A percentile compares a stretch with the other conserved stretches of the same genome.
Evolutionary conservation across 2,888 invertebrate species (phyloP).

Genomic region (Macrophya alboannulata): DNA sequence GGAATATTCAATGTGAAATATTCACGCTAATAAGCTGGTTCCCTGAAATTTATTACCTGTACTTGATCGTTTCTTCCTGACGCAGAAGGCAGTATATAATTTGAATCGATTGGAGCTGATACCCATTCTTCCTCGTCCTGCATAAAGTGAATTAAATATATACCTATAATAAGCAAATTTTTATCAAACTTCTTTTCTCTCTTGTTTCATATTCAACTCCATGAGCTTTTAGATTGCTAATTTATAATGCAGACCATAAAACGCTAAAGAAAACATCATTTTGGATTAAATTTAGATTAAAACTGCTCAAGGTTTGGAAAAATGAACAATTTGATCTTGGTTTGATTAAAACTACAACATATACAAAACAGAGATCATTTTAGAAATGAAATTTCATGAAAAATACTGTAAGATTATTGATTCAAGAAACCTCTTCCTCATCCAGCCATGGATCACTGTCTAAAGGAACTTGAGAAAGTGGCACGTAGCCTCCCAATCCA

Average conservation of each 20-base stretch:
- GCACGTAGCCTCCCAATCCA: conserved; percentile 72
- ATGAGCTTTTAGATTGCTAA: background rate
- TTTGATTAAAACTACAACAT: no score
- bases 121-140: conserved; percentile 74
- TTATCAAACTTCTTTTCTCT: background rate
- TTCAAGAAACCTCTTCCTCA: conserved; percentile 68
- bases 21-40: background rate
- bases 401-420: conserved; percentile 34
- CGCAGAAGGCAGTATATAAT: conserved; percentile 55
- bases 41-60: conserved; percentile 22
- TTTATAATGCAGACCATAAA: background rate
- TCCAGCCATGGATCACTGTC: conserved; percentile 73
- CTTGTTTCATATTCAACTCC: background rate
- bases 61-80: conserved; percentile 9
- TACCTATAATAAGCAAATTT: background rate
- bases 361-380: background rate
- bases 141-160: background rate
- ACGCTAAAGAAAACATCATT: background rate
- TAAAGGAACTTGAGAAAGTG: conserved; percentile 72
- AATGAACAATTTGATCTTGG: background rate
- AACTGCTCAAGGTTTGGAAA: background rate
- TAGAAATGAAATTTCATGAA: background rate
- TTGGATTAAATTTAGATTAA: background rate
- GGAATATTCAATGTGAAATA: background rate
- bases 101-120: conserved; percentile 59